Base-by-base conservation (phyloP, 2,888 invertebrate species). In the Tipula unca region DNA sequence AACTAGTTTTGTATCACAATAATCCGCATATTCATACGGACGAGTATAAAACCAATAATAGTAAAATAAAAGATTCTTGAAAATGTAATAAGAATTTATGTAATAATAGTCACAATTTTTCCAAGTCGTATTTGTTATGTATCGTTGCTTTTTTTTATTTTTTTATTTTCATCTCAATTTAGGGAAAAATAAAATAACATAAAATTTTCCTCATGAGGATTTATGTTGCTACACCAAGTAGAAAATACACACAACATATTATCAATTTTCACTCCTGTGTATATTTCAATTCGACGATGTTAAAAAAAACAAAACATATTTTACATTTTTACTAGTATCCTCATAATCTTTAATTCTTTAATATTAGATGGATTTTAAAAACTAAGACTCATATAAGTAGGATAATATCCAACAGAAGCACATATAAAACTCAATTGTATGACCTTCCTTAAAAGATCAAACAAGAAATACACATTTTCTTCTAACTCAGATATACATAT, bases 51-150 rank as follows among this genome's bases (percentile, higher is more conserved):
- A 69, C 69, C 69, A 69, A 69, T 69, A 25, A 69, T 25, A 69
- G 69, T 69, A 69, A 69, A 69, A 69, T 69, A 69, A 69, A 69
- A 69, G 69, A 69, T 69, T 69, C 69, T 25, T 69, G 69, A 69
- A 69, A 69, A 25, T 69, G 69, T 69, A 69, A 20, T 25, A 69
- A 69, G 25, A 69, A 69, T 69, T 69, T 69, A 69, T 25, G 69
- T 69, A 25, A 48, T 69, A 25, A 69, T 25, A 69, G 25, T 69
- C 69, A 69, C 25, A 69, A 54, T 69, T 69, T 54, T 69, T 10
- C 69, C 25, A 69, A 69, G 25, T 69, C 25, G 20, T 69, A 69
- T 69, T 25, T 69, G 69, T 69, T 25, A 69, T 69, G 69, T 20
- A 69, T 48, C 48, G 69, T 69, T 10, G 20, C 10, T 69, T 69